Base-by-base conservation (phyloP, 2,888 invertebrate genomes). In the Pandemis corylana region DNA sequence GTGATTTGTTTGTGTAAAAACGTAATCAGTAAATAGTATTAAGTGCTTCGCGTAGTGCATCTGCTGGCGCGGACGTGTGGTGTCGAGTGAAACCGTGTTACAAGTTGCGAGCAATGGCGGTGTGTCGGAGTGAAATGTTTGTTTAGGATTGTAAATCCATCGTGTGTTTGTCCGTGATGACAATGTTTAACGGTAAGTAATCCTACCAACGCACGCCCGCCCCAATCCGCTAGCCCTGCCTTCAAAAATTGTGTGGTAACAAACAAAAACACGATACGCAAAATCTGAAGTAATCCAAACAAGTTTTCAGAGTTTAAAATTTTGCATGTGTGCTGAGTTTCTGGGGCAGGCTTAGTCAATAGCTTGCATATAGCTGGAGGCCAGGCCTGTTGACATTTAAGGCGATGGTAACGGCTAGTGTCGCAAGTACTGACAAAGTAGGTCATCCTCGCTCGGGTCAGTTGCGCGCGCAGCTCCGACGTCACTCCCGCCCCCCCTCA, bases 41-140 rank as follows among this genome's bases (percentile, higher is more conserved):
- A 82, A 83, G 78, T 87, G 83, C 82, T 80, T 77, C 71, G 68
- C 77, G 77, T 80, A 77, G 56, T 68, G 59, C 64, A 77, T 70
- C 49, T 59, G 76, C 15, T 62, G 77, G 67, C 72, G 81, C 78
- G 77, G 69, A 80, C 76, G 81, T 76, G 77, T 77, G 72, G 81
- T 85, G 85, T 83, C 78, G 80, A 78, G 84, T 85, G 83, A 84
- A 85, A 86, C 84, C 78, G 83, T 78, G 80, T 87, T 84, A 87
- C 85, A 88, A 88, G 85, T 87, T 85, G 79, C 84, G 83, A 85
- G 82, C 87, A 92, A 93, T 93, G 93, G 93, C 93, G 91, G 89
- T 72, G 75, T 77, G 77, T 75, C 83, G 80, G 83, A 79, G 81
- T 81, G 83, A 83, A 86, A 90, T 92, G 92, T 92, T 92, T 91